Conservation (phyloP, 1,140 invertebrate species). For the Zaprionus vittiger region DNA sequence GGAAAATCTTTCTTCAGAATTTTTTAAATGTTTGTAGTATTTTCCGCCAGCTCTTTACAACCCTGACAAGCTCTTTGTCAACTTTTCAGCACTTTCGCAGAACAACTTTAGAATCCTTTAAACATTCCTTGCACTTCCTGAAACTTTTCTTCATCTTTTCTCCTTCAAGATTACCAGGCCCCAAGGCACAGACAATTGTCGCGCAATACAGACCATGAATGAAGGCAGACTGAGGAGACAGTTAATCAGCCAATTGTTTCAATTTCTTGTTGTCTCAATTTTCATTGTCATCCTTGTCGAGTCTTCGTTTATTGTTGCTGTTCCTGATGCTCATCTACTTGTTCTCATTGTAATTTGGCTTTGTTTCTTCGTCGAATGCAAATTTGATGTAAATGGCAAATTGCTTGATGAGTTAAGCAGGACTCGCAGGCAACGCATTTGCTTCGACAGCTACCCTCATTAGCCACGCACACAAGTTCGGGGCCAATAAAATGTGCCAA, state of each 20-base stretch:
- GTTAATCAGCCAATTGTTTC: constrained; percentile 69
- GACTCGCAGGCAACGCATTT: constrained; percentile 6
- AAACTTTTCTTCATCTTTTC: constrained; percentile 22
- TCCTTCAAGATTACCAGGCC: constrained; percentile 52
- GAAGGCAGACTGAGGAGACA: constrained; percentile 25
- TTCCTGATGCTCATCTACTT: not conserved
- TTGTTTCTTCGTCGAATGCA: constrained; percentile 53
- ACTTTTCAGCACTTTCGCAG: constrained; percentile 22
- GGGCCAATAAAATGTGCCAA: constrained; percentile 62
- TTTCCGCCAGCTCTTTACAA: not conserved
- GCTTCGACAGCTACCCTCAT: constrained; percentile 42
- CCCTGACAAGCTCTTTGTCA: not conserved
- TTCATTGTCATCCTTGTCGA: constrained; percentile 47
- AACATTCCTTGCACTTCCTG: constrained; percentile 39
- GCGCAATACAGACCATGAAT: not conserved
- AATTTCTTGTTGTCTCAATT: constrained; percentile 54
- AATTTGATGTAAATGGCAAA: constrained; percentile 55
- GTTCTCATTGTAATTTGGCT: constrained; percentile 36
- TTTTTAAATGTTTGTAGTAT: no score
- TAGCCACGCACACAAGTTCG: constrained; percentile 66
- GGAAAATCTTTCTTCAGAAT: no score
- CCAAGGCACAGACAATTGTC: constrained; percentile 48
- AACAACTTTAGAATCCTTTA: constrained; percentile 35
- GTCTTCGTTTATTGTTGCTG: constrained; percentile 18
- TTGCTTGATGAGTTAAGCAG: constrained; percentile 45